Evolutionary conservation across 2,113 vertebrate species (phyloP), one percentile per base, ranked within the genome.

Genomic region (Chrysemys picta): DNA sequence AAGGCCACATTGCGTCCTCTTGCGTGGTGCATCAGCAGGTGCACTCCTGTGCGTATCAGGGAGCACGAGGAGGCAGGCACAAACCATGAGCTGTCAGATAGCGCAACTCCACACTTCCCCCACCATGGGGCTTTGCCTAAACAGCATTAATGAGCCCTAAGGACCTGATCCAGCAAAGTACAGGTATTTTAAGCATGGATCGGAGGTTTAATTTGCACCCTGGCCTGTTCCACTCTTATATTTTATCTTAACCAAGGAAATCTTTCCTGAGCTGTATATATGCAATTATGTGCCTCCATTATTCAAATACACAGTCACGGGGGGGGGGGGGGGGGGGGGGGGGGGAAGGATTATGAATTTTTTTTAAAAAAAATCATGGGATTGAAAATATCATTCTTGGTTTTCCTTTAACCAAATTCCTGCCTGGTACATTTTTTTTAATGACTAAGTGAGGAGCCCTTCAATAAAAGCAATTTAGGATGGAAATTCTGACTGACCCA

Each of bases 201-300:
- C 2, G 11, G 42, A 27, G 42, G 11, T 78, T 78, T 78, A 47
- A 11, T 42, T 78, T 47, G 13, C 42, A 27, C 38, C 21, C 38
- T 88, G 31, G 21, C n/a, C 49, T 54, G 24, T 17, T 27, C 17
- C 27, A 12, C 27, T 4, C 80, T 38, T 35, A n/a, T 38, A 25
- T 59, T 45, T 54, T 8, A 3, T 2, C 3, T 10, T 45, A 21
- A 38, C 12, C 53, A 13, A 57, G 80, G 84, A 11, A 5, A 0
- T 25, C 80, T 52, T 38, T 85, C 80, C 62, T 1, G 1, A 50
- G 53, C 12, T 56, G 29, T 3, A 21, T 2, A 14, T 57, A 47
- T 31, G 10, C 57, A 45, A 2, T 8, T 59, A 50, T 80, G 82
- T 6, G 29, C 2, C 25, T 3, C 50, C 0, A 6, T 0, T 1